Conservation (phyloP, 1,140 invertebrate genomes). For the Diploscapter pachys region DNA sequence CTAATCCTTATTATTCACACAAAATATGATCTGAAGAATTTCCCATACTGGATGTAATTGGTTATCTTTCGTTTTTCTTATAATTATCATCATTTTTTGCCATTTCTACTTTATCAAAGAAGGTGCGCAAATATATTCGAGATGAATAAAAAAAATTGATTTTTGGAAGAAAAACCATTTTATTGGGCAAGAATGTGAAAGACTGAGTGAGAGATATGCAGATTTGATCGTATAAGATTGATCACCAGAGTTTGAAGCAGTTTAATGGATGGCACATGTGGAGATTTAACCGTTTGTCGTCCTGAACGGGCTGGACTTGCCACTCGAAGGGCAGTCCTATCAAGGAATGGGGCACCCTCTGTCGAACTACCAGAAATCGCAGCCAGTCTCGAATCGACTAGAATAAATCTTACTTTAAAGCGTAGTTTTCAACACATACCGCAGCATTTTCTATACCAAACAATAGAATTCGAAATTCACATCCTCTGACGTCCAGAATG, state of each 20-base stretch:
- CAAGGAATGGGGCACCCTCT: constrained; percentile 30
- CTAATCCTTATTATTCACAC: too few relatives aligned
- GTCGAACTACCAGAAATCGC: constrained; percentile 29
- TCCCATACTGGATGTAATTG: too few relatives aligned
- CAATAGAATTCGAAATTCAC: constrained; percentile 18
- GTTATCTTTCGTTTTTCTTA: too few relatives aligned
- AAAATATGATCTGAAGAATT: too few relatives aligned
- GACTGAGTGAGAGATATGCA: too few relatives aligned
- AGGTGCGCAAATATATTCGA: too few relatives aligned
- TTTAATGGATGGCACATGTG: constrained; percentile 22
- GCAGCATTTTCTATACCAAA: constrained; percentile 28
- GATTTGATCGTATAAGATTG: too few relatives aligned
- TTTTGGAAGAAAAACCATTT: too few relatives aligned
- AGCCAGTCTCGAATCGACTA: constrained; percentile 34
- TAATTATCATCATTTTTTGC: too few relatives aligned
- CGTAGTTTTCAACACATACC: neutral
- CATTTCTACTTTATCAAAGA: too few relatives aligned
- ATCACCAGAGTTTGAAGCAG: constrained; percentile 27
- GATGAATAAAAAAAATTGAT: too few relatives aligned
- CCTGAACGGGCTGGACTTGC: constrained; percentile 15
- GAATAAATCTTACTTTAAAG: neutral
- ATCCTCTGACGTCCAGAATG: constrained; percentile 24
- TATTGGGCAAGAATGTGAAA: too few relatives aligned
- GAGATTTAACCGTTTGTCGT: constrained; percentile 21
- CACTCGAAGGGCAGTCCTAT: constrained; percentile 29